phyloP scores from a whole-genome alignment of 2,113 vertebrate species.

The Thalassoma bifasciatum region DNA sequence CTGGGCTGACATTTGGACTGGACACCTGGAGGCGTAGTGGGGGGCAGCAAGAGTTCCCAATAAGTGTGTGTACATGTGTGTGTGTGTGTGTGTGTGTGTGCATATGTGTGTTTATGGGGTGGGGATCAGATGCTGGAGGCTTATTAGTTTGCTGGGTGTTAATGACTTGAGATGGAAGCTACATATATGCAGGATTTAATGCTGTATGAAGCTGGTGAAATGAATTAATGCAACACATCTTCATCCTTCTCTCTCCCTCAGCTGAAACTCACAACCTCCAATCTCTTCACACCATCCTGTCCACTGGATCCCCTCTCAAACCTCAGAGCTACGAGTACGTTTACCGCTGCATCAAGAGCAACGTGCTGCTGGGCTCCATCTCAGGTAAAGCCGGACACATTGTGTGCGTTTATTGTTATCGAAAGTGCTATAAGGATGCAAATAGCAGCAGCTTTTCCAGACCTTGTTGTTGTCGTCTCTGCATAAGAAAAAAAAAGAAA shows the following conservation, averaged over 20 bases:
- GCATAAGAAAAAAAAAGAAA: background rate
- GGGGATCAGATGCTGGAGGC: conserved; percentile 49
- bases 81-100: conserved; percentile 5
- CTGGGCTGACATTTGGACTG: conserved; percentile 77
- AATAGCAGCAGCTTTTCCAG: background rate
- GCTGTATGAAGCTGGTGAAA: conserved; percentile 37
- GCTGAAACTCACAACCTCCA: conserved; percentile 93
- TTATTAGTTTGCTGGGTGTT: conserved; percentile 56
- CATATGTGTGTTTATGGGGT: conserved; percentile 14
- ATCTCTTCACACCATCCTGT: conserved; percentile 93
- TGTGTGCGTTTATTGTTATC: background rate
- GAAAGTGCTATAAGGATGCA: background rate
- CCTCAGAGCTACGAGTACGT: conserved; percentile 96
- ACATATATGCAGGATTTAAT: background rate
- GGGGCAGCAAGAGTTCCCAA: conserved; percentile 52
- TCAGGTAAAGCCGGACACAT: conserved; percentile 84
- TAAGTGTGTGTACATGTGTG: too few species aligned
- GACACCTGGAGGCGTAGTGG: conserved; percentile 75
- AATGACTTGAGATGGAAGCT: conserved; percentile 45
- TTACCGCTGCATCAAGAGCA: conserved; percentile 90
- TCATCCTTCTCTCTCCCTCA: conserved; percentile 51
- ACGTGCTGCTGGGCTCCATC: conserved; percentile 93
- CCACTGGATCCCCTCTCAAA: conserved; percentile 94
- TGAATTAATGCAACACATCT: conserved; percentile 24
- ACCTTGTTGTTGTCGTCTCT: background rate